Evolutionary conservation across 2,888 invertebrate species (phyloP).

Genomic region (Drosophila histrio): DNA sequence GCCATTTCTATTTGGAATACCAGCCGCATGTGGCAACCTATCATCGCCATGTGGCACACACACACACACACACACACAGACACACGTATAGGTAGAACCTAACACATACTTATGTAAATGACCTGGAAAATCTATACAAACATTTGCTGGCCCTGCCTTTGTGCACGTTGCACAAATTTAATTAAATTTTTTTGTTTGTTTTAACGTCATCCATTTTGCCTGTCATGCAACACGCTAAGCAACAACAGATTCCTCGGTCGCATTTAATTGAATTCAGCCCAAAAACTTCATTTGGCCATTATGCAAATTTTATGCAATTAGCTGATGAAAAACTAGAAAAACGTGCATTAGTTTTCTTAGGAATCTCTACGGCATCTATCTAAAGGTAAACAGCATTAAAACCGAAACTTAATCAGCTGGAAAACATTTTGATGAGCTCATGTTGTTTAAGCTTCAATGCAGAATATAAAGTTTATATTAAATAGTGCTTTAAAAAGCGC

Average conservation of each 20-base stretch:
- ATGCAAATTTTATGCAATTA: constrained; percentile 73
- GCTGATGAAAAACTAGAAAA: constrained; percentile 35
- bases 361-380: background rate
- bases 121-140: constrained; percentile 55
- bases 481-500: no score
- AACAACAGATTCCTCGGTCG: constrained; percentile 25
- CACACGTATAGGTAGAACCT: background rate
- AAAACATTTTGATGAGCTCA: constrained; percentile 4
- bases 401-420: constrained; percentile 15
- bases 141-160: constrained; percentile 22
- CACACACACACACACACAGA: background rate
- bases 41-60: constrained; percentile 13
- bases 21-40: constrained; percentile 39
- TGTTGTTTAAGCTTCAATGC: background rate
- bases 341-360: constrained; percentile 39
- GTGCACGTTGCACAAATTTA: constrained; percentile 31
- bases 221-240: constrained; percentile 49
- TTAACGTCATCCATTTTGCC: constrained; percentile 9
- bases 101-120: constrained; percentile 43
- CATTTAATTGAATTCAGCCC: constrained; percentile 46
- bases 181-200: constrained; percentile 32
- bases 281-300: constrained; percentile 42
- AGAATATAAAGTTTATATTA: background rate
- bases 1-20: constrained; percentile 42
- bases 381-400: constrained; percentile 1